Conservation (phyloP, 2,113 vertebrate genomes). For the Spea bombifrons region DNA sequence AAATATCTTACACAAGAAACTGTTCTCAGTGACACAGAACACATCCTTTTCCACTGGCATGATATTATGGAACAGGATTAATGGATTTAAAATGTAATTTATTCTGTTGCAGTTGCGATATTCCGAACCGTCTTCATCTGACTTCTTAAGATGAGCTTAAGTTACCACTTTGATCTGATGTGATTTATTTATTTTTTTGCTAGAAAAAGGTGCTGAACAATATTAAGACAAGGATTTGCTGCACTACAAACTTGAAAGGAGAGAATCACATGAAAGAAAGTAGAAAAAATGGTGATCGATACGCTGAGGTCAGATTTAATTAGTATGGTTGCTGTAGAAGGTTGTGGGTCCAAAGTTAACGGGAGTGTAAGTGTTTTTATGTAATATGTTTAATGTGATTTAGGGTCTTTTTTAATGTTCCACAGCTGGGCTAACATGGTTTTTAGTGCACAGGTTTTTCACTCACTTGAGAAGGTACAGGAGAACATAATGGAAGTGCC, state of each 20-base stretch:
- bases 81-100: not conserved
- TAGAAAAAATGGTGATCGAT: slow-evolving; percentile 7
- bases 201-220: not conserved
- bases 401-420: no score
- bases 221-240: slow-evolving; percentile 7
- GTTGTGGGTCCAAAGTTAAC: not conserved
- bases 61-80: not conserved
- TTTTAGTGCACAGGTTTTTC: no score
- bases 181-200: slow-evolving; percentile 11
- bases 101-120: not conserved
- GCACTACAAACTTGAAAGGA: slow-evolving; percentile 10
- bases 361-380: not conserved
- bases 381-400: not conserved
- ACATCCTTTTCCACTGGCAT: not conserved
- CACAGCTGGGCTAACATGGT: no score
- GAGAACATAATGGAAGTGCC: no score
- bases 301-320: not conserved
- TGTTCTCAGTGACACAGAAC: no score
- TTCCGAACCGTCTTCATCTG: not conserved
- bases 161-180: slow-evolving; percentile 14
- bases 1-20: no score
- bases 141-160: not conserved
- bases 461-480: no score
- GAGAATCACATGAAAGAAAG: slow-evolving; percentile 6
- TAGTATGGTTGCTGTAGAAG: not conserved